phyloP scores from a whole-genome alignment of 2,888 invertebrate genomes.

The Caradrina clavipalpis region DNA sequence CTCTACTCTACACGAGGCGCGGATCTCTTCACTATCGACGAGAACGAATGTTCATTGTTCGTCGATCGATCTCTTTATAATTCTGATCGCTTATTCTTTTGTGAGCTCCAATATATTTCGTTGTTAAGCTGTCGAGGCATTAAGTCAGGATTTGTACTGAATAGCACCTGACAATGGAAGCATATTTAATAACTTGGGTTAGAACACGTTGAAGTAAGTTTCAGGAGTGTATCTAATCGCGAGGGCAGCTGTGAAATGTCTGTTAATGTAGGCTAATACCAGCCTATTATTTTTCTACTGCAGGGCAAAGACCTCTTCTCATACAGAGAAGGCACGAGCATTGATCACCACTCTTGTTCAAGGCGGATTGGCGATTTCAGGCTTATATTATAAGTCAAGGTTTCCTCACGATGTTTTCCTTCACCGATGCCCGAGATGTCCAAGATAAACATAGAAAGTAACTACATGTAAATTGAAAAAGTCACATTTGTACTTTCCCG shows the following conservation, averaged over 20 bases:
- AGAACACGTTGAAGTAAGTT: neutral
- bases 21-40: neutral
- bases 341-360: too few species aligned
- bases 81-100: slow-evolving; percentile 36
- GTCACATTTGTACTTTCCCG: too few species aligned
- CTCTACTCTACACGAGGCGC: neutral
- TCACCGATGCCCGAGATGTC: too few species aligned
- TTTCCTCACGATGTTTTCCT: too few species aligned
- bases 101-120: slow-evolving; percentile 29
- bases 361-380: too few species aligned
- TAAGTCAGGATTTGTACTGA: slow-evolving; percentile 38
- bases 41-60: slow-evolving; percentile 23
- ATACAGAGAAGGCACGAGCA: too few species aligned
- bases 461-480: too few species aligned
- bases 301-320: too few species aligned
- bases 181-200: slow-evolving; percentile 27
- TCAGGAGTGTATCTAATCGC: neutral
- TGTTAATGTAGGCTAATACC: too few species aligned
- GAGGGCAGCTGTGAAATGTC: neutral
- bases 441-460: too few species aligned
- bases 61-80: slow-evolving; percentile 35
- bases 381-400: too few species aligned
- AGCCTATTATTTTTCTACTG: too few species aligned
- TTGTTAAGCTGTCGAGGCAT: slow-evolving; percentile 31
- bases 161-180: slow-evolving; percentile 15